Conservation (phyloP, 2,113 vertebrate genomes). For the Oreotrochilus melanogaster region DNA sequence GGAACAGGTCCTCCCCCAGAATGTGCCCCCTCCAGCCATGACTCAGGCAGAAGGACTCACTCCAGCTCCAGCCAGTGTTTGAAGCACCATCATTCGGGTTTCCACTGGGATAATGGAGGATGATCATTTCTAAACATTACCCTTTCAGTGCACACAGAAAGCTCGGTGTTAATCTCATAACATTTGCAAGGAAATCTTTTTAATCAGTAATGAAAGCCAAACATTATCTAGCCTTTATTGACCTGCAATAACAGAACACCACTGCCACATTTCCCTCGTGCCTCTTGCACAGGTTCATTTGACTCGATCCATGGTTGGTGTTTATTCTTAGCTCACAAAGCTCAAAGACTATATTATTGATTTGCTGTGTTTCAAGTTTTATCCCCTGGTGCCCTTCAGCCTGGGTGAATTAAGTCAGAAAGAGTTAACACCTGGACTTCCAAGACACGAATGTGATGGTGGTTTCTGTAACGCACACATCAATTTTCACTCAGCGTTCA, state of each 20-base stretch:
- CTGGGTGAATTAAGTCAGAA: conserved; percentile 13
- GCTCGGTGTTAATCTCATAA: conserved; percentile 53
- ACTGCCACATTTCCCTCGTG: conserved; percentile 4
- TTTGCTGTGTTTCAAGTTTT: conserved; percentile 32
- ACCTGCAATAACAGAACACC: conserved; percentile 16
- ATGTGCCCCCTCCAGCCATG: accelerated
- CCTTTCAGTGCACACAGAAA: background rate
- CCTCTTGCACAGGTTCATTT: conserved; percentile 10
- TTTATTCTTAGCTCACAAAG: conserved; percentile 66
- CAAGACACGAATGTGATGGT: background rate
- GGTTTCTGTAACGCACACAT: background rate
- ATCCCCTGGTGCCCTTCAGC: conserved; percentile 19
- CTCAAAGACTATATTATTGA: conserved; percentile 54
- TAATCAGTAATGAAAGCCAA: conserved; percentile 46
- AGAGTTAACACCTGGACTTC: conserved; percentile 40
- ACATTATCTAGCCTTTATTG: conserved; percentile 54
- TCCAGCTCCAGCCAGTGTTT: background rate
- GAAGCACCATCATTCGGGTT: background rate
- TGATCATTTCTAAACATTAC: background rate
- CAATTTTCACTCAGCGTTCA: background rate
- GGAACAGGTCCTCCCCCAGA: background rate
- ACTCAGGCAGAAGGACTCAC: background rate
- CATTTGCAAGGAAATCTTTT: conserved; percentile 61
- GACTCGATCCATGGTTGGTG: background rate
- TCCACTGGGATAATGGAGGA: background rate